These are phyloP conservation scores for Acleris literana DNA, from an alignment of 2,888 invertebrate species.

Conservation along the genomic window DNA sequence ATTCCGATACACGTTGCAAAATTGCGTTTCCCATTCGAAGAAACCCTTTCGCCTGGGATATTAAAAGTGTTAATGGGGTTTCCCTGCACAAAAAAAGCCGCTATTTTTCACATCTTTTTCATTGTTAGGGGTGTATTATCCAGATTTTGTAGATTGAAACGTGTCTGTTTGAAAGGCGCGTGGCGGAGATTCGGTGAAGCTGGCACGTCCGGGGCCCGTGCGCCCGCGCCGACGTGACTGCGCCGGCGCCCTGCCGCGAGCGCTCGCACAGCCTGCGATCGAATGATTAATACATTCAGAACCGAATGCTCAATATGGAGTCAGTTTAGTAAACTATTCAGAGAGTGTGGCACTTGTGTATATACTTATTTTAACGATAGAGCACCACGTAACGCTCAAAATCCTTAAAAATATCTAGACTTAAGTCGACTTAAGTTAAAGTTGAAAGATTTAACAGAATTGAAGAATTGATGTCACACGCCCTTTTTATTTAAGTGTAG, in stretches of 20 bases:
- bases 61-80: background rate
- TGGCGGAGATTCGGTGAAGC: slow-evolving; percentile 42
- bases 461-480: too few species aligned
- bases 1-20: background rate
- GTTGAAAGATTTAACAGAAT: too few species aligned
- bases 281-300: slow-evolving; percentile 7
- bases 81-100: slow-evolving; percentile 1
- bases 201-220: slow-evolving; percentile 45
- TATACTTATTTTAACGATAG: too few species aligned
- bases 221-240: slow-evolving; percentile 49
- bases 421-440: too few species aligned
- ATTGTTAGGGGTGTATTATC: slow-evolving; percentile 16
- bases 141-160: slow-evolving; percentile 32
- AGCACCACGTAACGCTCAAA: too few species aligned
- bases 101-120: slow-evolving; percentile 17
- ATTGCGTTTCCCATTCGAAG: background rate
- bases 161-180: slow-evolving; percentile 42
- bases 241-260: slow-evolving; percentile 38
- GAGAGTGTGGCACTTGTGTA: too few species aligned
- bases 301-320: too few species aligned
- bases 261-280: slow-evolving; percentile 29
- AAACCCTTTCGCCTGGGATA: background rate
- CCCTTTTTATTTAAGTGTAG: too few species aligned
- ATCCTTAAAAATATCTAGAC: too few species aligned
- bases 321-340: too few species aligned